These are phyloP conservation scores for Drosophila tristis DNA, from an alignment of 1,140 invertebrate species.

Conservation along the genomic window DNA sequence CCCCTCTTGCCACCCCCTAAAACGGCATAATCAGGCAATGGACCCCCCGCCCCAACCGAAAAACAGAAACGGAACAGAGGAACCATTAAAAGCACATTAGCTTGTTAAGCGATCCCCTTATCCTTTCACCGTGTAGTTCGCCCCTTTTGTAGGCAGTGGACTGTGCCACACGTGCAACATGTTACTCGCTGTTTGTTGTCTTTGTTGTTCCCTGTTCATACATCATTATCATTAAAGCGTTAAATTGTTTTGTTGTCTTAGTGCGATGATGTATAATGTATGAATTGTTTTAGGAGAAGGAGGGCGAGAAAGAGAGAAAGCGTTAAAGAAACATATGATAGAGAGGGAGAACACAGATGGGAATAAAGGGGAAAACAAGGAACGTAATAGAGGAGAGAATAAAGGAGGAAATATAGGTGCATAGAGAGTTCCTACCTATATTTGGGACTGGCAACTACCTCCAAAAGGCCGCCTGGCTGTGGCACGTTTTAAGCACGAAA, in stretches of 20 bases:
- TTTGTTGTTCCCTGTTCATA: conserved; percentile 70
- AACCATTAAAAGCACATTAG: conserved; percentile 82
- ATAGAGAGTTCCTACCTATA: too few species aligned
- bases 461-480: too few species aligned
- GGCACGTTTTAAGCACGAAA: too few species aligned
- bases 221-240: conserved; percentile 83
- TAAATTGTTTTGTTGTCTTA: conserved; percentile 77
- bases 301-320: neutral
- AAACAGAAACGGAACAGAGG: conserved; percentile 32
- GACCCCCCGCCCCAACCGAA: neutral
- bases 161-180: conserved; percentile 61
- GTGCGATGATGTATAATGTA: conserved; percentile 23
- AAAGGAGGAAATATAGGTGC: too few species aligned
- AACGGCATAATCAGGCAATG: conserved; percentile 69
- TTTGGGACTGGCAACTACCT: too few species aligned
- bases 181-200: conserved; percentile 65
- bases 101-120: conserved; percentile 68
- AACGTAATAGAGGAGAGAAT: too few species aligned
- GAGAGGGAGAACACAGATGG: conserved; percentile 12
- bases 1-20: neutral
- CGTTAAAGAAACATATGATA: too few species aligned
- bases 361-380: neutral
- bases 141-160: conserved; percentile 30
- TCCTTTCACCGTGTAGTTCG: conserved; percentile 17
- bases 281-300: conserved; percentile 4